A percentile compares a stretch with the other conserved stretches of the same genome.
Evolutionary conservation across 2,888 invertebrate species (phyloP).

Genomic region (Boloria selene): DNA sequence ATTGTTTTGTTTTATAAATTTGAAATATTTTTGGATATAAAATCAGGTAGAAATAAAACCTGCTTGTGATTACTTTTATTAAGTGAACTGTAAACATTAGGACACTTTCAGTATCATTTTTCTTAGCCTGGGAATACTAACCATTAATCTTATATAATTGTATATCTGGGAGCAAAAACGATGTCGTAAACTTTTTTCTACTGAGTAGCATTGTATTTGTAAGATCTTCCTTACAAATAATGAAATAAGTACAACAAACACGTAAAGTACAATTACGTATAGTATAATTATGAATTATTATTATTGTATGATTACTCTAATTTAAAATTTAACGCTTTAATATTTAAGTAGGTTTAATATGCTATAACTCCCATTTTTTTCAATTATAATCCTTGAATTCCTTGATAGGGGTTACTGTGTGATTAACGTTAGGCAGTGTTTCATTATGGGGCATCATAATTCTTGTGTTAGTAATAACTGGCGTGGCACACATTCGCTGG

Average conservation of each 20-base stretch:
- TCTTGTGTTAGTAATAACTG: conserved; percentile 75
- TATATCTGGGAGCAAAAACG: conserved; percentile 30
- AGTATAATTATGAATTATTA: too few species aligned
- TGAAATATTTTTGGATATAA: background rate
- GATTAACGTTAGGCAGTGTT: conserved; percentile 61
- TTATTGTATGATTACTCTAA: too few species aligned
- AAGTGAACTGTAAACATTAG: conserved; percentile 13
- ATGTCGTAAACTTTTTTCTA: conserved; percentile 28
- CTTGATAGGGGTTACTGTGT: conserved; percentile 19
- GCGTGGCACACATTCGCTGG: conserved; percentile 60
- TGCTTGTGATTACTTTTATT: conserved; percentile 15
- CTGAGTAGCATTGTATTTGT: background rate
- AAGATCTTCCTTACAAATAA: conserved; percentile 14
- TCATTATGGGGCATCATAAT: conserved; percentile 74
- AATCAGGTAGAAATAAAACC: background rate
- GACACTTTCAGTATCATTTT: conserved; percentile 25
- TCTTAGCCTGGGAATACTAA: conserved; percentile 25
- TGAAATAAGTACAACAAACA: too few species aligned
- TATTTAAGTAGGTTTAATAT: too few species aligned
- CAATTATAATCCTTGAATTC: too few species aligned
- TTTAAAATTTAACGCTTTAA: too few species aligned
- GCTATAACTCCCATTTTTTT: too few species aligned
- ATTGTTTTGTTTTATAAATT: too few species aligned
- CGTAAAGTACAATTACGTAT: too few species aligned
- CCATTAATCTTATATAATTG: conserved; percentile 33